Evolutionary conservation across 2,888 invertebrate genomes (phyloP), one percentile per base, ranked within the genome.

Genomic region (Drosophila falleni): DNA sequence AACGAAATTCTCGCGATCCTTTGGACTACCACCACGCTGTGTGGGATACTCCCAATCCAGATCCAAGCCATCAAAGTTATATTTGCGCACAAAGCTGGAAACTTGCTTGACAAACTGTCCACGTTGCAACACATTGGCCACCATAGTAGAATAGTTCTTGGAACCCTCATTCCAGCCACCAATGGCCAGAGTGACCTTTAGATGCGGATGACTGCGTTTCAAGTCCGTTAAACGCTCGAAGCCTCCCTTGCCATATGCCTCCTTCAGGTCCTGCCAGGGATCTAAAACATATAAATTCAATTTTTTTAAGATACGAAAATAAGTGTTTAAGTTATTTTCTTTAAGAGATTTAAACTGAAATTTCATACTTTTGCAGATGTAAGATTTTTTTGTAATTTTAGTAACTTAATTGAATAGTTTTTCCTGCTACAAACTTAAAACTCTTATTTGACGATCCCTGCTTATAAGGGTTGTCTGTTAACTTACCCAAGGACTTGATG

Each of bases 161-260:
- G 97, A 97, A 0, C 97, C 97, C 90, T 98, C 97, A 91, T 97
- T 97, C 98, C 98, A 98, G 0, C 98, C 98, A 0, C 98, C 98
- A 41, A 98, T 96, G 0, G 97, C 97, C 11, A 98, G 91, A 3
- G 95, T 94, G 5, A 96, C 95, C 89, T 94, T 96, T 47, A 98
- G 91, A 82, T 96, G 95, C 0, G 96, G 96, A 91, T 96, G 95
- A 11, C 93, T 93, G 50, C 94, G 91, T 81, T 96, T 96, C 0
- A 97, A 90, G 0, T 93, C 93, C 0, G 96, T 96, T 62, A 97
- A 92, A 15, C 95, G 94, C 74, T 94, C 95, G 91, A 95, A 97
- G 11, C 95, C 95, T 29, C 94, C 95, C 92, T 95, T 95, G 31
- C 97, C 97, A 75, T 95, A 95, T 82, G 96, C 94, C 49, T 96